Evolutionary conservation across 2,797 vertebrate genomes (phyloP), one percentile per base, ranked within the genome.

Genomic region (Helostoma temminkii): DNA sequence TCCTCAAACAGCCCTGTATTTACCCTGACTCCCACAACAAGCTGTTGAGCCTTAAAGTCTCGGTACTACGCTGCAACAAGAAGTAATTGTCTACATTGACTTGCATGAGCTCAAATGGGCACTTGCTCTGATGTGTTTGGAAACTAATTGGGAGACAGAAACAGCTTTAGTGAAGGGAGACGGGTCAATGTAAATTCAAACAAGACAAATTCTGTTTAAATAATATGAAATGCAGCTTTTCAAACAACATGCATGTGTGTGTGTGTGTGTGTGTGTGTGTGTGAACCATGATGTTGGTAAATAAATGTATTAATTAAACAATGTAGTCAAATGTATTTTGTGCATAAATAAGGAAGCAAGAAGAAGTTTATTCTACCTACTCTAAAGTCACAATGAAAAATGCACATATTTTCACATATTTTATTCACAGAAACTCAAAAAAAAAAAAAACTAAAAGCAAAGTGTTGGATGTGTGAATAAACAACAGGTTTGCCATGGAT

Each of bases 11-110:
- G 52, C 32, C 3, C 24, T n/a, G 54, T 82, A 59, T 88, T 86
- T 77, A 80, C 76, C 54, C 56, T 18, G 8, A 61, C 66, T 82
- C 71, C 74, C 58, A 67, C 71, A 76, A 84, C 69, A 84, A 84
- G 82, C 78, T 79, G 82, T 52, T 69, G 76, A 85, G 73, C 82
- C 67, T 74, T 73, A 71, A 83, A 83, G 69, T 76, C 79, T 73
- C 75, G 62, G 16, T 73, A 47, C 76, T 63, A 79, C 62, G 74
- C 60, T 32, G 81, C 55, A 3, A 76, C 46, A 66, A 68, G 63
- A 71, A 84, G 78, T 64, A 82, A 83, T 70, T 79, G 78, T 84
- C 67, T 53, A 24, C 57, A 65, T 1, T 77, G 60, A 82, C 60
- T 63, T 59, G 78, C 77, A 72, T 48, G 65, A 85, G 78, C 61